Percentiles rank a stretch among this genome's conserved stretches.
These are phyloP conservation scores for Anhinga anhinga DNA, from an alignment of 2,113 vertebrate genomes.

Conservation along the genomic window DNA sequence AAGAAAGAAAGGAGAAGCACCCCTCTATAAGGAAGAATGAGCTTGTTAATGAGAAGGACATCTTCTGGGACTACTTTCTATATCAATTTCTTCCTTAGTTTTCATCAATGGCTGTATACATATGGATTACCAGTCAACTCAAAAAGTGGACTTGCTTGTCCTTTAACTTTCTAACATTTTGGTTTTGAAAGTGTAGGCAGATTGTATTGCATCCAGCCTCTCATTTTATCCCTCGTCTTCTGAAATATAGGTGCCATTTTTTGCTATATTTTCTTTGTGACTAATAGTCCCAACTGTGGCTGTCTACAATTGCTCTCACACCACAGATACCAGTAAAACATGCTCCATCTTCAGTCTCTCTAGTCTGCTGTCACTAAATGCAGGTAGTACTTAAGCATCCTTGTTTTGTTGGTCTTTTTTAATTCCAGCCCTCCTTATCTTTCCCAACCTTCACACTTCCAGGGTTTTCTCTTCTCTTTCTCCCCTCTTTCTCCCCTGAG, in stretches of 20 bases:
- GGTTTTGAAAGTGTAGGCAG: neutral
- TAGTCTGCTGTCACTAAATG: neutral
- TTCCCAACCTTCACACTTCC: neutral
- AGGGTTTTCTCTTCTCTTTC: neutral
- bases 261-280: neutral
- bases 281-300: neutral
- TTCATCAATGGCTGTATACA: neutral
- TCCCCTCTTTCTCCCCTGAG: too few relatives aligned
- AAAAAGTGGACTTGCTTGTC: neutral
- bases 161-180: neutral
- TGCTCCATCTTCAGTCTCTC: neutral
- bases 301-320: neutral
- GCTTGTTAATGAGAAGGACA: neutral
- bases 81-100: neutral
- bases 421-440: neutral
- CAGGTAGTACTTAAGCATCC: neutral
- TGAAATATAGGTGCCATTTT: neutral
- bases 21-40: neutral
- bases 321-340: neutral
- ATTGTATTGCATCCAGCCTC: neutral
- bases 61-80: neutral
- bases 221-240: neutral
- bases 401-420: rapidly evolving
- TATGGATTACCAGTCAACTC: neutral
- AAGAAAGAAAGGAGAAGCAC: neutral